A percentile compares a stretch with the other conserved stretches of the same genome.
Conservation (phyloP, 2,888 invertebrate genomes). For the Lymantria monacha region DNA sequence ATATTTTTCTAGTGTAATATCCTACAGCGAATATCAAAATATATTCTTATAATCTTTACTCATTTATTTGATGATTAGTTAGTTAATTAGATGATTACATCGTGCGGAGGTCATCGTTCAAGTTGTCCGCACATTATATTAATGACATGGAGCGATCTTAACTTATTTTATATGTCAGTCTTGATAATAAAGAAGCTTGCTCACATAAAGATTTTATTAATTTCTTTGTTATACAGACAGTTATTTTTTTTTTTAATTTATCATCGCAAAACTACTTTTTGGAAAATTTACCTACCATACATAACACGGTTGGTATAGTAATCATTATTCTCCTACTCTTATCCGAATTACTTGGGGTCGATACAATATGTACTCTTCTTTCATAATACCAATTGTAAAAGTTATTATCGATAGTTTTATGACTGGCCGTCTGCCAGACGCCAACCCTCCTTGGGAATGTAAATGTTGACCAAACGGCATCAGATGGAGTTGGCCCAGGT, state of each 20-base stretch:
- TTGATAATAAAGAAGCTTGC: conserved; percentile 28
- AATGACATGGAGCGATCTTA: conserved; percentile 34
- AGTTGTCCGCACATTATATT: conserved; percentile 31
- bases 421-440: no score
- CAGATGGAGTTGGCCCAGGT: no score
- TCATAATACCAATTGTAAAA: no score
- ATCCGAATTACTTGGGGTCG: no score
- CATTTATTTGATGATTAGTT: conserved; percentile 20
- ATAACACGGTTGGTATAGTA: no score
- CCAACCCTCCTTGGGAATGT: no score
- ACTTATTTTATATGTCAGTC: conserved; percentile 15
- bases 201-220: not conserved
- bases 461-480: no score
- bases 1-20: not conserved
- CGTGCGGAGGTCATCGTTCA: conserved; percentile 20
- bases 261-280: no score
- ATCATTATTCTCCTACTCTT: no score
- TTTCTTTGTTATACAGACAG: not conserved
- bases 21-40: conserved; percentile 4
- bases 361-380: no score
- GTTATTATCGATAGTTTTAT: no score
- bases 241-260: not conserved
- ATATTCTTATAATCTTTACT: conserved; percentile 13
- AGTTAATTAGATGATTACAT: conserved; percentile 30
- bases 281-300: no score